Evolutionary conservation across 2,888 invertebrate species (phyloP).

Genomic region (Rhodophaea formosa): DNA sequence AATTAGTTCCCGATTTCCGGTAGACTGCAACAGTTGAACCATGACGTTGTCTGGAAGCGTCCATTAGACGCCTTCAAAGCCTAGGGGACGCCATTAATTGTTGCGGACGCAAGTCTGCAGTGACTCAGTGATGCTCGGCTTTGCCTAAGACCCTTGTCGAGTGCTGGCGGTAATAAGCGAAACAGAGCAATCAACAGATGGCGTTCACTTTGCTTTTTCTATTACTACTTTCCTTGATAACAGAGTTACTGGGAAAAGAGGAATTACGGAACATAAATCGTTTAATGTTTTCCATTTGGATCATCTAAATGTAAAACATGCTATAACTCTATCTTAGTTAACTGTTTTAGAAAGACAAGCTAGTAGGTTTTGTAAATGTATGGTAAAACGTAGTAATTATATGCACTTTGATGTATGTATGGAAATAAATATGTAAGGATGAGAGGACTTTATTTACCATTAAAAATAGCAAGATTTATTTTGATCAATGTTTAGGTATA

Average conservation of each 20-base stretch:
- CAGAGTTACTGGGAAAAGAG: neutral
- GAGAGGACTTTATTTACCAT: too few species aligned
- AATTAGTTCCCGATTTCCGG: constrained; percentile 3
- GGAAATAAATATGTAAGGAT: too few species aligned
- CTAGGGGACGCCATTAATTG: constrained; percentile 44
- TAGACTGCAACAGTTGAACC: constrained; percentile 23
- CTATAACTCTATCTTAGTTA: too few species aligned
- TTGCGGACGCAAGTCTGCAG: constrained; percentile 33
- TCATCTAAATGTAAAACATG: too few species aligned
- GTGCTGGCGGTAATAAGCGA: constrained; percentile 9
- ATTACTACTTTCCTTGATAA: neutral
- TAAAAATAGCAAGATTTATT: too few species aligned
- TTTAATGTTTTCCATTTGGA: too few species aligned
- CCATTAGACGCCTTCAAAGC: constrained; percentile 45
- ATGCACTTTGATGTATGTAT: too few species aligned
- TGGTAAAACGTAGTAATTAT: too few species aligned
- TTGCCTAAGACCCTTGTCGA: constrained; percentile 34
- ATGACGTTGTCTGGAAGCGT: constrained; percentile 36
- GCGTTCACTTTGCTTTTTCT: neutral
- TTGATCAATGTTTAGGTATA: too few species aligned
- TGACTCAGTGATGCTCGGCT: constrained; percentile 34
- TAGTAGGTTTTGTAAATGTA: too few species aligned
- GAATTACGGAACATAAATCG: neutral
- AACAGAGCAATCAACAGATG: constrained; percentile 13
- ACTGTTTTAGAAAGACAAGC: too few species aligned